Base-by-base conservation (phyloP, 2,888 invertebrate genomes). In the Platerodrilus igneus region DNA sequence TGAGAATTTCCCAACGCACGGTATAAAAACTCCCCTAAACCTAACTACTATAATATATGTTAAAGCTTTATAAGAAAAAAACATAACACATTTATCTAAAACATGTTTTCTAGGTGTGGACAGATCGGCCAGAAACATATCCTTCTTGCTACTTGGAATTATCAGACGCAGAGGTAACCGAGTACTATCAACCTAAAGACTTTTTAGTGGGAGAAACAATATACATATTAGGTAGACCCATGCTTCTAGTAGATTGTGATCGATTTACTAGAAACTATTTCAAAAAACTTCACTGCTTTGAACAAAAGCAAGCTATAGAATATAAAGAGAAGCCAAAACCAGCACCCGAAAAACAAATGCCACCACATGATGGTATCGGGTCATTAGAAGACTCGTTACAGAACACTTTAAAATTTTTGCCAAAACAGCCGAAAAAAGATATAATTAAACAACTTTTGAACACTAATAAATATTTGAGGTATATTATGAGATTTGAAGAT, bases 241-340 rank as follows among this genome's bases (percentile, higher is more conserved):
- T 91, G 67, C 69, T 89, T 5, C 66, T 92, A 3, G 81, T 78
- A 51, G 85, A 91, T 62, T 87, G 87, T 60, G 90, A 91, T 59
- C 64, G 70, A 10, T 89, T 86, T 66, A 90, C 91, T 0, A 76
- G 87, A 51, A 78, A 76, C 48, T 91, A 86, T 66, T 91, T 51
- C 47, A 60, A 62, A 44, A 65, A 67, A 33, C 64, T 66, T 2
- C 52, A 71, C 11, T 65, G 69, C 38, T 69, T 72, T 16, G 67
- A 68, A 33, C 73, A 74, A 53, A 64, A 55, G 45, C 53, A 65
- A 1, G 47, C 63, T 1, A 63, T 74, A 20, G 56, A 64, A 22
- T 57, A 67, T 28, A 53, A 53, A 15, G 41, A 56, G 21, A 57
- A 59, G 30, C 48, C 55, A 10, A 45, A 48, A 17, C 48, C 54